Evolutionary conservation across 2,888 invertebrate species (phyloP).

Genomic region (Drosophila vallismaia): DNA sequence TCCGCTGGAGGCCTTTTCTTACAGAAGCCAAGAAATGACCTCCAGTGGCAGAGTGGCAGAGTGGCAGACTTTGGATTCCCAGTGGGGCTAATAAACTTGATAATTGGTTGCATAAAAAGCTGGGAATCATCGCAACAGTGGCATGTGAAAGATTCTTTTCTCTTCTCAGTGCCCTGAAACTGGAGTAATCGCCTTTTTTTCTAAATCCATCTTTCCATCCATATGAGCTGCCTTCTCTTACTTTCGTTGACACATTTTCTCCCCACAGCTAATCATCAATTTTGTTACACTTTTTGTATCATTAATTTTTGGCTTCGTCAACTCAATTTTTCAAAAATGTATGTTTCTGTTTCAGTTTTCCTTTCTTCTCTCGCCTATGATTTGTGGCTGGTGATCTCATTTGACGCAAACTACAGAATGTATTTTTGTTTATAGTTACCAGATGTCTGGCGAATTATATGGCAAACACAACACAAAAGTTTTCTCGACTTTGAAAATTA

Average conservation of each 20-base stretch:
- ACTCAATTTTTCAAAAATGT: slow-evolving; percentile 34
- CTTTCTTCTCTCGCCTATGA: slow-evolving; percentile 37
- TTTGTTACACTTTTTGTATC: slow-evolving; percentile 40
- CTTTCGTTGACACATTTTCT: slow-evolving; percentile 74
- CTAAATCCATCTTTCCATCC: slow-evolving; percentile 4
- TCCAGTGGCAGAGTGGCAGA: slow-evolving; percentile 37
- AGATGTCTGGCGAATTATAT: slow-evolving; percentile 60
- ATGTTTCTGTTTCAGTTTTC: slow-evolving; percentile 17
- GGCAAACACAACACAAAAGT: slow-evolving; percentile 11
- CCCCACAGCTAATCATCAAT: slow-evolving; percentile 51
- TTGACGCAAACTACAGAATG: slow-evolving; percentile 50
- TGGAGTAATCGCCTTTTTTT: slow-evolving; percentile 59
- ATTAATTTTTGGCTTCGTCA: slow-evolving; percentile 41
- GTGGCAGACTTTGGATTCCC: slow-evolving; percentile 39
- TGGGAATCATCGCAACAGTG: slow-evolving; percentile 14
- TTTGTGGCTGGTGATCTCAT: slow-evolving; percentile 66
- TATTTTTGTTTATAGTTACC: slow-evolving; percentile 60
- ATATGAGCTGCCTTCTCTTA: slow-evolving; percentile 45
- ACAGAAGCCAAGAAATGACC: slow-evolving; percentile 52
- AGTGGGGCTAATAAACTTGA: slow-evolving; percentile 14
- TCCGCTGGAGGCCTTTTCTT: slow-evolving; percentile 58
- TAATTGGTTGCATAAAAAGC: slow-evolving; percentile 31
- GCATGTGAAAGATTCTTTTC: slow-evolving; percentile 9
- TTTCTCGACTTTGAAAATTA: slow-evolving; percentile 34
- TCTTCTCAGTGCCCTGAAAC: slow-evolving; percentile 18